These are phyloP conservation scores for Uropsilus gracilis DNA, from an alignment of 2,113 vertebrate genomes.

Conservation along the genomic window DNA sequence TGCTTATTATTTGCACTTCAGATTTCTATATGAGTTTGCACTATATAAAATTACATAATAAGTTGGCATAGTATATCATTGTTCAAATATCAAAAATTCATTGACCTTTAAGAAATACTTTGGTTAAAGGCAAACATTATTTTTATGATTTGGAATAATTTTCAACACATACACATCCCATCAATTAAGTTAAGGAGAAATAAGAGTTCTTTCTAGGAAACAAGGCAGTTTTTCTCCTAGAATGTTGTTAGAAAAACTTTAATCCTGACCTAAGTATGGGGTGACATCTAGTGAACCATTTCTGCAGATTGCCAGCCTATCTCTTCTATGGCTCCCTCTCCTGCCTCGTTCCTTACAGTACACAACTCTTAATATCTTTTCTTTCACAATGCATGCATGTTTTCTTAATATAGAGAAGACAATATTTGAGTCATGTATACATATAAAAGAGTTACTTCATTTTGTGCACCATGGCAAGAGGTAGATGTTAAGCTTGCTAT, in stretches of 20 bases:
- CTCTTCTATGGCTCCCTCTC: neutral
- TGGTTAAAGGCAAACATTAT: slow-evolving; percentile 12
- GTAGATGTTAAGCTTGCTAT: neutral
- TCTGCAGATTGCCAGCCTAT: neutral
- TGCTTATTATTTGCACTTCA: neutral
- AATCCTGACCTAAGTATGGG: slow-evolving; percentile 27
- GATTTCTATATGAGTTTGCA: neutral
- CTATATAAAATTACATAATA: neutral
- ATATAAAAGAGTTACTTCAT: neutral
- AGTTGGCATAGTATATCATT: neutral
- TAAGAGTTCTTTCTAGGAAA: neutral
- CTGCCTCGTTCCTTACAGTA: neutral
- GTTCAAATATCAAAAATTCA: slow-evolving; percentile 38
- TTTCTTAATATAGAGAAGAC: neutral
- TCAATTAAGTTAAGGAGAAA: neutral
- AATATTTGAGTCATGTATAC: neutral
- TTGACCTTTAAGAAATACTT: neutral
- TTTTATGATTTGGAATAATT: slow-evolving; percentile 34
- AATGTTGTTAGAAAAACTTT: neutral
- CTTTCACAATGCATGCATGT: neutral
- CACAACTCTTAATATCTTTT: neutral
- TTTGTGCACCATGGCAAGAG: slow-evolving; percentile 31
- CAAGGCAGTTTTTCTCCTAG: neutral
- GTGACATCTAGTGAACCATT: slow-evolving; percentile 83
- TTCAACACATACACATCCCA: neutral